These are phyloP conservation scores for Colletes gigas DNA, from an alignment of 1,140 invertebrate species.

Conservation along the genomic window DNA sequence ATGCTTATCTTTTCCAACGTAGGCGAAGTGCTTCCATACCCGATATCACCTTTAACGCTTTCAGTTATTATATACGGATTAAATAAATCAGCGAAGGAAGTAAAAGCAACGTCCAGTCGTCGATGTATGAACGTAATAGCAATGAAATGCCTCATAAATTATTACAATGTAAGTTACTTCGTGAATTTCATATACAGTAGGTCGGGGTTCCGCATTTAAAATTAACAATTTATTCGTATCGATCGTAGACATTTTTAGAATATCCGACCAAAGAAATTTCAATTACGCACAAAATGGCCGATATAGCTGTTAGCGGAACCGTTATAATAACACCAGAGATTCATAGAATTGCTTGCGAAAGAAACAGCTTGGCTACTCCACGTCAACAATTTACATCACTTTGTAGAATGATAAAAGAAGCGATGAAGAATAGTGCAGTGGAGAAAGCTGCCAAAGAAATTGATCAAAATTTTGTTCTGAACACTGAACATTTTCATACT, in stretches of 20 bases:
- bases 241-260: slow-evolving; percentile 76
- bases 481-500: slow-evolving; percentile 62
- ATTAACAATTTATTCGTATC: slow-evolving; percentile 5
- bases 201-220: background rate
- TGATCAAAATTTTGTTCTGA: slow-evolving; percentile 67
- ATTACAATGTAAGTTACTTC: slow-evolving; percentile 79
- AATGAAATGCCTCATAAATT: slow-evolving; percentile 72
- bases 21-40: slow-evolving; percentile 85
- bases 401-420: slow-evolving; percentile 33
- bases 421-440: slow-evolving; percentile 52
- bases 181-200: no score
- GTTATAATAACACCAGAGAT: slow-evolving; percentile 81
- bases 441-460: slow-evolving; percentile 67
- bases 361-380: slow-evolving; percentile 68
- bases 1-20: slow-evolving; percentile 82
- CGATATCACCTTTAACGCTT: slow-evolving; percentile 78
- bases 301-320: slow-evolving; percentile 84
- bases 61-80: slow-evolving; percentile 71
- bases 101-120: background rate
- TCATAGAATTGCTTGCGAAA: slow-evolving; percentile 75
- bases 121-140: slow-evolving; percentile 19
- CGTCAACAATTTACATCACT: background rate
- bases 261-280: slow-evolving; percentile 75
- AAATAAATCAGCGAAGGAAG: slow-evolving; percentile 67
- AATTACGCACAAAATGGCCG: slow-evolving; percentile 78